phyloP scores from a whole-genome alignment of 2,797 vertebrate species.

The Hybognathus amarus region DNA sequence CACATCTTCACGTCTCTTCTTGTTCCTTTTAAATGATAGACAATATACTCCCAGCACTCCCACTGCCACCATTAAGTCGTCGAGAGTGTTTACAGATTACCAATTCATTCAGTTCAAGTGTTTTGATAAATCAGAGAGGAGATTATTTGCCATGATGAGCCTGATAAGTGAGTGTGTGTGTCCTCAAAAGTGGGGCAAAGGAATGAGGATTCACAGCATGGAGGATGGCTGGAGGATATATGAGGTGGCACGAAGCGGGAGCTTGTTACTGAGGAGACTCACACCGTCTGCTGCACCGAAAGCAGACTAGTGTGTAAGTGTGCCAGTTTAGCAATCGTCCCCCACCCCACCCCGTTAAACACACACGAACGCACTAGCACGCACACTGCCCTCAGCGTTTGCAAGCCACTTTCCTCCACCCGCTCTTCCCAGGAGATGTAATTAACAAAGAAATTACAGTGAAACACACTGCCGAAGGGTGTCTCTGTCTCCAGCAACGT shows the following conservation, averaged over 20 bases:
- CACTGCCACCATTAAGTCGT: constrained; percentile 26
- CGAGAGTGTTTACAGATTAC: constrained; percentile 54
- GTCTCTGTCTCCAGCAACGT: constrained; percentile 65
- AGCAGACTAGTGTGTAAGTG: constrained; percentile 74
- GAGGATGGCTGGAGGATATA: constrained; percentile 43
- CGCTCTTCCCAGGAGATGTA: constrained; percentile 77
- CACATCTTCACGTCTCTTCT: constrained; percentile 15
- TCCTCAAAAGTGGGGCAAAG: constrained; percentile 46
- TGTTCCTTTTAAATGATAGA: constrained; percentile 20
- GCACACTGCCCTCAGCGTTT: constrained; percentile 48
- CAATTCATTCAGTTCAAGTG: constrained; percentile 38
- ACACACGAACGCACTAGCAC: constrained; percentile 34
- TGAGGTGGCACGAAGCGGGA: constrained; percentile 18
- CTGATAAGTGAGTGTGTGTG: constrained; percentile 44
- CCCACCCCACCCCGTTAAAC: constrained; percentile 63
- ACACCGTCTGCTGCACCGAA: constrained; percentile 62
- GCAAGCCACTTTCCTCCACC: constrained; percentile 59
- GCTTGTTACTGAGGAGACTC: constrained; percentile 44
- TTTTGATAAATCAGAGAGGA: constrained; percentile 55
- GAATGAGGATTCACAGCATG: constrained; percentile 41
- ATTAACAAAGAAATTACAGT: constrained; percentile 84
- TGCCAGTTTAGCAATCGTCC: constrained; percentile 70
- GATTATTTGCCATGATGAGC: constrained; percentile 50
- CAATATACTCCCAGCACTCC: constrained; percentile 40
- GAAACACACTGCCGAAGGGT: constrained; percentile 73